A percentile compares a stretch with the other conserved stretches of the same genome.
These are phyloP conservation scores for Hemibagrus wyckioides DNA, from an alignment of 2,113 vertebrate species.

Conservation along the genomic window DNA sequence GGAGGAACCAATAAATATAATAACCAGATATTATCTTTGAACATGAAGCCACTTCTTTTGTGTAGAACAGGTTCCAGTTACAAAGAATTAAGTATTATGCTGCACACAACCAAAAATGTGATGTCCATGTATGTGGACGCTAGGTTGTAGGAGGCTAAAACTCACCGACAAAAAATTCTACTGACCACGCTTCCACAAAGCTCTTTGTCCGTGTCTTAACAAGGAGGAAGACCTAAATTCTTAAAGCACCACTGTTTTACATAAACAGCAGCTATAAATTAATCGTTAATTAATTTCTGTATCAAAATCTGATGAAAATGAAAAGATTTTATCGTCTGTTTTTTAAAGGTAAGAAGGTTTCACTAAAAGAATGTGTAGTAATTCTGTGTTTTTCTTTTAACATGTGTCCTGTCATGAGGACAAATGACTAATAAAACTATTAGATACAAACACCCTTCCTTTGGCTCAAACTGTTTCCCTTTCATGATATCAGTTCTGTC, in stretches of 20 bases:
- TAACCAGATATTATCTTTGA: too few relatives aligned
- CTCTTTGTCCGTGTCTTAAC: conserved; percentile 55
- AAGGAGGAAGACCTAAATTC: conserved; percentile 30
- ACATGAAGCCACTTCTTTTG: too few relatives aligned
- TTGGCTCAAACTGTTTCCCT: background rate
- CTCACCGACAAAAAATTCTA: conserved; percentile 28
- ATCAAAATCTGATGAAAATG: background rate
- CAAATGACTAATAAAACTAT: background rate
- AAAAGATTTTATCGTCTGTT: background rate
- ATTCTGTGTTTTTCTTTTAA: background rate
- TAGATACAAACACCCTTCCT: background rate
- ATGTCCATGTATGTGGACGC: too few relatives aligned
- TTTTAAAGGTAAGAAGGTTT: too few relatives aligned
- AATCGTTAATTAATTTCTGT: background rate
- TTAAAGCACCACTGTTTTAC: background rate
- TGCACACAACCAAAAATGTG: too few relatives aligned
- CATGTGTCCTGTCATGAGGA: background rate
- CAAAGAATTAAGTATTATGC: too few relatives aligned
- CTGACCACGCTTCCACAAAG: conserved; percentile 51
- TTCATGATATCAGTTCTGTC: background rate
- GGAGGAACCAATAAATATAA: too few relatives aligned
- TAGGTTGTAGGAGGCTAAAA: too few relatives aligned
- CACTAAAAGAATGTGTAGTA: background rate
- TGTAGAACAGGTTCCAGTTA: too few relatives aligned
- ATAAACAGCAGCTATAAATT: background rate